Base-by-base conservation (phyloP, 1,140 invertebrate species). In the Sipha flava region DNA sequence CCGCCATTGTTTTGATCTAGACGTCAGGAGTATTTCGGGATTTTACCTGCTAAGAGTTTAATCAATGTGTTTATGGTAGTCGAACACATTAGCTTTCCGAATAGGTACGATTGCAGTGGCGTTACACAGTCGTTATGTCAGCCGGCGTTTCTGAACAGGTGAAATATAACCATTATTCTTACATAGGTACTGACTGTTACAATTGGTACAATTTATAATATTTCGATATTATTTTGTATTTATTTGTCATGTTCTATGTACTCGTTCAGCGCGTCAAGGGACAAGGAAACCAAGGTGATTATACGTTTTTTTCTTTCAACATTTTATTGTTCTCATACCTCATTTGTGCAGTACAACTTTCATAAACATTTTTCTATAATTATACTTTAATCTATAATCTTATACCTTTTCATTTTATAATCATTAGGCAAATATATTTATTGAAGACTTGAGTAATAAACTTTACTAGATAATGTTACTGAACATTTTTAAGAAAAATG, bases 251-350 rank as follows among this genome's bases (percentile, higher is more conserved):
- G 73, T 64, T 73, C 64, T 57, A 23, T 59, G 57, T 82, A 81
- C 47, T 70, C 73, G 82, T 87, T 85, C 89, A 94, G 92, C 92
- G 92, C 90, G 93, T 93, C 91, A 94, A 93, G 93, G 92, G 92
- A 90, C 92, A 93, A 90, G 90, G 92, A 88, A 93, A 92, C 87
- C 90, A 91, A 90, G 90, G 90, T 91, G 89, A 75, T 70, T 82
- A 73, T 64, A 43, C 26, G 14, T 54, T 66, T 66, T 45, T 82
- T 34, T 5, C 10, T 37, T 10, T 62, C 9, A 62, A 34, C 34
- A 23, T 37, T 62, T n/a, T n/a, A n/a, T n/a, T n/a, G n/a, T n/a
- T n/a, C n/a, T n/a, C n/a, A n/a, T n/a, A n/a, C n/a, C n/a, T n/a
- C n/a, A n/a, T n/a, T n/a, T n/a, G n/a, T n/a, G n/a, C n/a, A n/a